phyloP scores from a whole-genome alignment of 2,113 vertebrate genomes.

The Ancistrus triradiatus region DNA sequence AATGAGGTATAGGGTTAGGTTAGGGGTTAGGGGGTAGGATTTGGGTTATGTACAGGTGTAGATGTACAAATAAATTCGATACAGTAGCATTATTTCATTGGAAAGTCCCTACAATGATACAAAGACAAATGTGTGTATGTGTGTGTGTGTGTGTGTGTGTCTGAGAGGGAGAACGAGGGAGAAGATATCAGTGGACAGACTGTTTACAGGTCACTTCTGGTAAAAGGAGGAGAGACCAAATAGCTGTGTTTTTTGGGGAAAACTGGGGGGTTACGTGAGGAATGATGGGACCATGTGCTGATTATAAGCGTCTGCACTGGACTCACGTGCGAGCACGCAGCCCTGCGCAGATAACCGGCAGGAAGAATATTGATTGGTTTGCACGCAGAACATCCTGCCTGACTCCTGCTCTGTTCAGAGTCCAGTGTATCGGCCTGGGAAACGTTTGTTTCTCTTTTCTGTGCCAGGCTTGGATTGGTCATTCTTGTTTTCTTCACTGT shows the following conservation, averaged over 20 bases:
- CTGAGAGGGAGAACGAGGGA: neutral
- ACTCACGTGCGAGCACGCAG: constrained; percentile 24
- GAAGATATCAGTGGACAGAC: constrained; percentile 23
- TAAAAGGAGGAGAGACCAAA: constrained; percentile 32
- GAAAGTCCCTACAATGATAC: no score
- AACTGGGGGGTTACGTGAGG: constrained; percentile 47
- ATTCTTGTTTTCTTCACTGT: constrained; percentile 53
- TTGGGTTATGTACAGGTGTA: no score
- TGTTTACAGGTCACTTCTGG: constrained; percentile 43
- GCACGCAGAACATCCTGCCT: constrained; percentile 60
- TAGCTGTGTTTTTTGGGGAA: constrained; percentile 17
- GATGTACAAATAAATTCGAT: no score
- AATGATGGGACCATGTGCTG: constrained; percentile 48
- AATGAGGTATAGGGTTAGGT: no score
- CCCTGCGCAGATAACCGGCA: constrained; percentile 46
- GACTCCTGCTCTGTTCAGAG: constrained; percentile 47
- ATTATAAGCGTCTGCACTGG: constrained; percentile 34
- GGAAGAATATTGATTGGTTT: constrained; percentile 58
- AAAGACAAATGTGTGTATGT: no score
- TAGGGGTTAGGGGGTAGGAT: no score
- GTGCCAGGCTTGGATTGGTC: constrained; percentile 44
- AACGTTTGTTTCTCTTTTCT: constrained; percentile 38
- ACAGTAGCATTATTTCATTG: no score
- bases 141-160: neutral
- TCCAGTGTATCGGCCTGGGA: constrained; percentile 48